Base-by-base conservation (phyloP, 1,140 invertebrate species). In the Calephelis nemesis region DNA sequence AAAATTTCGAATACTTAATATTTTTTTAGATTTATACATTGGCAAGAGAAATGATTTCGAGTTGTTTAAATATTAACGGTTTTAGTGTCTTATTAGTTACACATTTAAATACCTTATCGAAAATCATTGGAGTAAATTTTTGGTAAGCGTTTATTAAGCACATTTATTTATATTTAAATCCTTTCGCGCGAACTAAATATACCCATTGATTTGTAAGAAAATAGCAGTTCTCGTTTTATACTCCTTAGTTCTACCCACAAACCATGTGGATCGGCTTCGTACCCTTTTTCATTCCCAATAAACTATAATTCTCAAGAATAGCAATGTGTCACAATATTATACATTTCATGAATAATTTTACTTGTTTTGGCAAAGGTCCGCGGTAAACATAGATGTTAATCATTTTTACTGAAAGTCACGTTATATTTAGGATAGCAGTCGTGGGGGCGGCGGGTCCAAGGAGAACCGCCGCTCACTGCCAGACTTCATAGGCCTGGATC, bases 381-480 rank as follows among this genome's bases (percentile, higher is more conserved):
- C 52, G 9, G 52, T 39, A 58, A 58, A 58, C 52, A 58, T 39
- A 11, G 52, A 58, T 19, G 40, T 42, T 47, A 30, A 47, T 42
- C n/a, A 13, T 70, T 67, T 66, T 54, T 45, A 52, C 13, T 65
- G 19, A 49, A 65, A 64, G 13, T 40, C 13, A 15, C 39, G 11
- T 68, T 65, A 65, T 62, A 15, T 9, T 45, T 67, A 89, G 87
- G 83, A 89, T 40, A 82, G 77, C 19, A 70, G 72, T 63, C 83
- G 81, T 69, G 75, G 78, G 45, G 78, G 79, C 71, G 80, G 81
- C 66, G 83, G 84, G 42, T 81, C 83, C 0, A 76, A 70, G 12
- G 84, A 84, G 69, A 84, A 84, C 70, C 79, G 85, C 6, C 84
- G 81, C 40, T 86, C 85, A 15, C 65, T 86, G n/a, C 74, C 78